A percentile compares a stretch with the other conserved stretches of the same genome.
Conservation (phyloP, 2,113 vertebrate species). For the Nycticebus coucang region DNA sequence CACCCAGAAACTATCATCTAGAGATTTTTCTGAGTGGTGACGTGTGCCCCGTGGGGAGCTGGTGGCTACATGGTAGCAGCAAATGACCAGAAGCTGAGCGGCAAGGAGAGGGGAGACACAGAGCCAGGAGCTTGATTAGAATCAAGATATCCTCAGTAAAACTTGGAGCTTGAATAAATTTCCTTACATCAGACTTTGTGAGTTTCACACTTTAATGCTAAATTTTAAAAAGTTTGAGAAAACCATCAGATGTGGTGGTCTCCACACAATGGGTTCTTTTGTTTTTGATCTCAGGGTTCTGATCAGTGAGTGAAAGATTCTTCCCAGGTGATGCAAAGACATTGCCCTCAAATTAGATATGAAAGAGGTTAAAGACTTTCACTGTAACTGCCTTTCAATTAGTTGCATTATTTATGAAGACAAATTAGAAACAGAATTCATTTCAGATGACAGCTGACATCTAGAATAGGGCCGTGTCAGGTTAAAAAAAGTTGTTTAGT, state of each 20-base stretch:
- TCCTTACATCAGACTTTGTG: conserved; percentile 23
- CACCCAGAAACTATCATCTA: background rate
- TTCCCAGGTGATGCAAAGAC: conserved; percentile 52
- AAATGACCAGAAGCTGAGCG: conserved; percentile 40
- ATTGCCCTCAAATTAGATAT: conserved; percentile 60
- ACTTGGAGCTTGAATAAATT: conserved; percentile 43
- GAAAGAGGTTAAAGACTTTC: conserved; percentile 73
- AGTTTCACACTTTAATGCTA: conserved; percentile 43
- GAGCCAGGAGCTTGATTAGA: background rate
- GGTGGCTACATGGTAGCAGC: background rate
- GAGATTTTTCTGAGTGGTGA: conserved; percentile 14
- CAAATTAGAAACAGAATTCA: conserved; percentile 78
- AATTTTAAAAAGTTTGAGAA: conserved; percentile 26
- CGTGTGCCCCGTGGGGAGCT: background rate
- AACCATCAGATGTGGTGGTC: conserved; percentile 14
- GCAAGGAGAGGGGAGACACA: background rate
- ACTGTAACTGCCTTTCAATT: conserved; percentile 76
- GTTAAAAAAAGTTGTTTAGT: conserved; percentile 77
- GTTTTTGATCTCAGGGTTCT: conserved; percentile 53
- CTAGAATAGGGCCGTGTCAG: conserved; percentile 66
- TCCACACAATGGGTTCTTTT: conserved; percentile 45
- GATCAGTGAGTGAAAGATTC: conserved; percentile 24
- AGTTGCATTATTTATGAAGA: conserved; percentile 81
- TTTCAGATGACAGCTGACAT: conserved; percentile 75
- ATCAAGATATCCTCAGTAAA: background rate